Conservation (phyloP, 2,797 vertebrate species). For the Knipowitschia caucasica region DNA sequence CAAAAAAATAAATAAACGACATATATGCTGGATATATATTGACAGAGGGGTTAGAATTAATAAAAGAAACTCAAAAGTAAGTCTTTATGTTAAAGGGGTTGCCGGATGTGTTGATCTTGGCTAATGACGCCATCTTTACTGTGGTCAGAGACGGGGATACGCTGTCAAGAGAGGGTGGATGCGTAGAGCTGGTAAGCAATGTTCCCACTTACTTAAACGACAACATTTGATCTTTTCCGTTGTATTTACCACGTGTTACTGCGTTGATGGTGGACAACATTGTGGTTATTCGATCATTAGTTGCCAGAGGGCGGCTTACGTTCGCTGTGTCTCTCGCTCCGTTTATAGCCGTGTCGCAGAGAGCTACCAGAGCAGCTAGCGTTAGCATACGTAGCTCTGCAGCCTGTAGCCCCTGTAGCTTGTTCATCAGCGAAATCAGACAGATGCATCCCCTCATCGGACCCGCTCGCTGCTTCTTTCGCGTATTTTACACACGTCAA, state of each 20-base stretch:
- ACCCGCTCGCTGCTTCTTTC: slow-evolving; percentile 11
- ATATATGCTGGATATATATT: no score
- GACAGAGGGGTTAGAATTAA: no score
- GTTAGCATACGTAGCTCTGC: slow-evolving; percentile 55
- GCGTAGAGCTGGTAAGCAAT: slow-evolving; percentile 77
- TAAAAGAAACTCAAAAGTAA: no score
- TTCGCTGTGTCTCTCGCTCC: slow-evolving; percentile 14
- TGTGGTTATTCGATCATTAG: neutral
- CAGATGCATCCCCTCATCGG: slow-evolving; percentile 53
- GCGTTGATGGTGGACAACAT: neutral
- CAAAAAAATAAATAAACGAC: no score
- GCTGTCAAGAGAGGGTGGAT: slow-evolving; percentile 83
- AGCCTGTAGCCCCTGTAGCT: slow-evolving; percentile 49
- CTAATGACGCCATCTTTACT: slow-evolving; percentile 5
- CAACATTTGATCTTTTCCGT: slow-evolving; percentile 23
- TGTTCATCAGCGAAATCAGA: slow-evolving; percentile 25
- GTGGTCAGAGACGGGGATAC: slow-evolving; percentile 66
- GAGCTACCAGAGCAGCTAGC: slow-evolving; percentile 63
- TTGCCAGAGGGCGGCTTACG: neutral
- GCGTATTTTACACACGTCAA: neutral
- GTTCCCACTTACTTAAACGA: slow-evolving; percentile 54
- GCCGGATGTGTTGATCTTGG: slow-evolving; percentile 37
- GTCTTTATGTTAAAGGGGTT: slow-evolving; percentile 51
- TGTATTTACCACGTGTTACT: neutral
- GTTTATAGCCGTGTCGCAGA: slow-evolving; percentile 70